These are phyloP conservation scores for Cyclophora punctaria DNA, from an alignment of 2,888 invertebrate species.

Conservation along the genomic window DNA sequence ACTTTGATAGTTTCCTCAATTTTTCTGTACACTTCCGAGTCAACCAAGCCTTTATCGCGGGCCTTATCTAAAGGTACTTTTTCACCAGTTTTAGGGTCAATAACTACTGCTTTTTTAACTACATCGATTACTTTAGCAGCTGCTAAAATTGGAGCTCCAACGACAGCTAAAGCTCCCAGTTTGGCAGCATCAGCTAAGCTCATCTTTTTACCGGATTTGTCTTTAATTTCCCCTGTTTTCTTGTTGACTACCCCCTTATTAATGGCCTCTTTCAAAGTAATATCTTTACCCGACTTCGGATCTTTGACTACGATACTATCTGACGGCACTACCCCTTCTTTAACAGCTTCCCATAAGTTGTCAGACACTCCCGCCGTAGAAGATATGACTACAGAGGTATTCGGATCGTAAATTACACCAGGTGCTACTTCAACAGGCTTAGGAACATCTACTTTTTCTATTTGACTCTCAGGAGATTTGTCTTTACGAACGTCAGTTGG, in stretches of 20 bases:
- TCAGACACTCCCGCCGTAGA: conserved; percentile 78
- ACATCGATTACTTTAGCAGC: conserved; percentile 79
- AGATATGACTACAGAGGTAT: conserved; percentile 79
- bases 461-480: not conserved
- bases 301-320: conserved; percentile 80
- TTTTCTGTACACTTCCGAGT: conserved; percentile 45
- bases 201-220: conserved; percentile 79
- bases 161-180: conserved; percentile 82
- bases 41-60: conserved; percentile 79
- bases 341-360: conserved; percentile 82
- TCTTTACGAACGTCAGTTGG: not conserved
- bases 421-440: conserved; percentile 77
- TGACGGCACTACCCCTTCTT: conserved; percentile 81
- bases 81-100: conserved; percentile 84
- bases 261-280: conserved; percentile 86
- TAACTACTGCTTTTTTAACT: conserved; percentile 75
- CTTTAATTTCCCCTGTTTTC: conserved; percentile 79
- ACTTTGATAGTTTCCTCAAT: conserved; percentile 25
- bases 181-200: conserved; percentile 84
- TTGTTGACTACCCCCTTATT: conserved; percentile 83
- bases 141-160: conserved; percentile 84
- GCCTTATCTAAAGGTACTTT: conserved; percentile 83
- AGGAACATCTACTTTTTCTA: conserved; percentile 1
- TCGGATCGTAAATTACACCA: conserved; percentile 84
- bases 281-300: conserved; percentile 79